Evolutionary conservation across 2,113 vertebrate genomes (phyloP), one percentile per base, ranked within the genome.

Genomic region (Zapornia atra): DNA sequence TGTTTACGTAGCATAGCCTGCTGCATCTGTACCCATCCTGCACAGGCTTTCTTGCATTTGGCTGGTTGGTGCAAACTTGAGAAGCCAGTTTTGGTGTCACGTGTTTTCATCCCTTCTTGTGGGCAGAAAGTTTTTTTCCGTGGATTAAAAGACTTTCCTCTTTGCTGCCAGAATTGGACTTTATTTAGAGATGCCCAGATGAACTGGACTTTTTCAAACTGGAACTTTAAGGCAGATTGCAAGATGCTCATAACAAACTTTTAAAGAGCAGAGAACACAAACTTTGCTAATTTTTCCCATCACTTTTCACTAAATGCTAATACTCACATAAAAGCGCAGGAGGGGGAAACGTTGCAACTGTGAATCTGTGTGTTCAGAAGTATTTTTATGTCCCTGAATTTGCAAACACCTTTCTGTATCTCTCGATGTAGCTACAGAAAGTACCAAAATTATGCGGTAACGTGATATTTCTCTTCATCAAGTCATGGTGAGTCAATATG

Each of bases 401-500:
- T 84, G 34, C 60, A 86, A 90, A 70, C 17, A 61, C 2, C 5
- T 36, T 75, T 78, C 84, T 59, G 5, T 89, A 88, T 94, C 69
- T 92, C 77, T 73, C 15, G 0, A 0, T 54, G 38, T n/a, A 82
- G 50, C 77, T 89, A 76, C 48, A 91, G 91, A 92, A 96, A 92
- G 88, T 66, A 65, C 64, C 48, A 90, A 77, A 95, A 86, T 72
- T 73, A 87, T 59, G 73, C 1, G 6, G 82, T 84, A 88, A 86
- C 4, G 0, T 73, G 85, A 12, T 91, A 72, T 75, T 96, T 97
- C 82, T 90, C 69, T 78, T 94, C 93, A 36, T 92, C 76, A 75
- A 60, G 86, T 93, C 92, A 40, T 19, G 61, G 77, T 96, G 92
- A 95, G 88, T 96, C 96, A 96, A 26, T 78, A 44, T 76, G 92